Base-by-base conservation (phyloP, 2,797 vertebrate genomes). In the Triplophysa bombifrons region DNA sequence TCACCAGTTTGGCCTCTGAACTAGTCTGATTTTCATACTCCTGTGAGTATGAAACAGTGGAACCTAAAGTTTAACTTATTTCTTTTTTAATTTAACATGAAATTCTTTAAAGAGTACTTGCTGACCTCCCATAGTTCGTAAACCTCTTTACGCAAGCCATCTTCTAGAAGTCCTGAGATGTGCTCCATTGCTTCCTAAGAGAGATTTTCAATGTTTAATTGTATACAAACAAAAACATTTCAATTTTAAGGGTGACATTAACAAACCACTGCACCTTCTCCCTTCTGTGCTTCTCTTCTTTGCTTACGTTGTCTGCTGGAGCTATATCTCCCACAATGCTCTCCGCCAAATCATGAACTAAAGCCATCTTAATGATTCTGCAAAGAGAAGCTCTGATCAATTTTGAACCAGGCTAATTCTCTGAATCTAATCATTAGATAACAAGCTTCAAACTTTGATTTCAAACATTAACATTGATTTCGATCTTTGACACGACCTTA, bases 301-400 rank as follows among this genome's bases (percentile, higher is more conserved):
- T 99, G 80, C 95, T 95, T 84, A 99, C n/a, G 74, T 98, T 99
- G 90, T 99, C 98, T 70, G 94, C 90, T 14, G 98, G 98, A 69
- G 98, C 93, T 72, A 99, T 98, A 84, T 99, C 98, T 88, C 98
- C 98, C 84, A 98, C 98, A 85, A 99, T 98, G 90, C 96, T 97
- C 85, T 99, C 98, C 82, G 98, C 98, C 96, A 99, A 95, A 88
- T 99, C 98, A 1, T 99, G 98, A 85, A 99, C 96, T 84, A 99
- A 90, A 83, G 98, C 95, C 86, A 99, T 86, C 80, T 96, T 96
- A 81, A 99, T 91, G 84, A 98, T 99, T 87, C 98, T 99, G 84
- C n/a, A 84, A 77, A 41, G 7, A 76, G 2, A 76, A 85, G n/a
- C 8, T 53, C 11, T 22, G 16, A 61, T 56, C 14, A 65, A n/a